phyloP scores from a whole-genome alignment of 2,113 vertebrate genomes.

The Aviceda subcristata region DNA sequence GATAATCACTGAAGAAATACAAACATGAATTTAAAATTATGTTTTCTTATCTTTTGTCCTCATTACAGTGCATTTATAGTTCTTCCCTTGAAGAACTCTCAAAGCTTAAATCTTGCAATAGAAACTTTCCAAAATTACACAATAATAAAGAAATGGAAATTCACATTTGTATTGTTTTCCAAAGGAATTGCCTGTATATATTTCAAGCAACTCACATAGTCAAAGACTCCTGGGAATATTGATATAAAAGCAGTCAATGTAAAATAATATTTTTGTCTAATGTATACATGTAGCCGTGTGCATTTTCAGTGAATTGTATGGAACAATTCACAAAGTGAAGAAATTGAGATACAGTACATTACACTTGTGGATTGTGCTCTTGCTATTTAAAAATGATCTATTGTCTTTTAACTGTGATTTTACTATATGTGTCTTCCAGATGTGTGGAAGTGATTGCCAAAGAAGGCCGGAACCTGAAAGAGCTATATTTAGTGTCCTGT shows the following conservation, averaged over 20 bases:
- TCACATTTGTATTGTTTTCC: not conserved
- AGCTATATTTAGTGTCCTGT: slow-evolving; percentile 97
- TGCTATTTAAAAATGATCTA: not conserved
- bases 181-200: not conserved
- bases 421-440: slow-evolving; percentile 77
- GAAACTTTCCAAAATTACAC: not conserved
- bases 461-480: slow-evolving; percentile 93
- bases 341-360: not conserved
- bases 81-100: not conserved
- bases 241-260: not conserved
- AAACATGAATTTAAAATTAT: not conserved
- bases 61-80: not conserved
- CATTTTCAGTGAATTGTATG: not conserved
- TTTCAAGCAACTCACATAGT: not conserved
- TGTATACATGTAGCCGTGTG: not conserved
- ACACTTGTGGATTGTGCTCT: not conserved
- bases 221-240: not conserved
- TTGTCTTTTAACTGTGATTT: slow-evolving; percentile 10
- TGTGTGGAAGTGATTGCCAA: slow-evolving; percentile 99
- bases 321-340: not conserved
- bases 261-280: not conserved
- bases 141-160: not conserved
- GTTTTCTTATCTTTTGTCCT: not conserved
- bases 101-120: not conserved
- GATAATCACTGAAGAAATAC: not conserved